phyloP scores from a whole-genome alignment of 2,888 invertebrate species.

The Megastigmus dorsalis region DNA sequence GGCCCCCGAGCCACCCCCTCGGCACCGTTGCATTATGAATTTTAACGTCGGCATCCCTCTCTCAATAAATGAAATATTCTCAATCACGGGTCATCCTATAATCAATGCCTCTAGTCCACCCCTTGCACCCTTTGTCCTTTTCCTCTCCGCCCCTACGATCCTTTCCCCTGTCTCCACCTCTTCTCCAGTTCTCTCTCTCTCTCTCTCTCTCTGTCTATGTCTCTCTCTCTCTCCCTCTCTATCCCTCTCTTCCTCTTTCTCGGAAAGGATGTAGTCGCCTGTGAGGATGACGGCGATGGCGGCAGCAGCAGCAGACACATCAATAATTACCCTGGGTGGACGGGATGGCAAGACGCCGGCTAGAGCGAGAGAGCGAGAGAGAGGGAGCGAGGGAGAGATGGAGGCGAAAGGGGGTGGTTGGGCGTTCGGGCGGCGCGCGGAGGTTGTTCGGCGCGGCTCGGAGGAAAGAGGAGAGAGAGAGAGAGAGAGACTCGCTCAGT shows the following conservation, averaged over 20 bases:
- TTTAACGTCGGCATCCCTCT: neutral
- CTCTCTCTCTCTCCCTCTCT: too few species aligned
- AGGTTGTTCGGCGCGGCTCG: conserved; percentile 52
- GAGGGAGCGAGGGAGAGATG: conserved; percentile 59
- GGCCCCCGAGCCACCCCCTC: neutral
- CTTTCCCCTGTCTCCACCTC: conserved; percentile 1
- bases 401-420: conserved; percentile 57
- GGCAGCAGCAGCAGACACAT: conserved; percentile 69
- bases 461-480: conserved; percentile 55
- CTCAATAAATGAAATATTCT: conserved; percentile 37
- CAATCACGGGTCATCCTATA: conserved; percentile 43
- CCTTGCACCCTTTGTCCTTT: too few species aligned
- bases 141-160: too few species aligned
- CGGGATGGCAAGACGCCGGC: conserved; percentile 64
- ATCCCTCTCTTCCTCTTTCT: conserved; percentile 11
- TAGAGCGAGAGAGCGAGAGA: conserved; percentile 53
- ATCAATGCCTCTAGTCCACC: too few species aligned
- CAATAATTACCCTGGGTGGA: conserved; percentile 73
- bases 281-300: conserved; percentile 44
- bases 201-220: too few species aligned
- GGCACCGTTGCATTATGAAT: neutral
- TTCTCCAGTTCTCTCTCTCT: neutral
- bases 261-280: conserved; percentile 55
- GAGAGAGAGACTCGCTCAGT: conserved; percentile 58
- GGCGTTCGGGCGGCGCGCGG: conserved; percentile 59